Percentiles rank a stretch among this genome's conserved stretches.
Conservation (phyloP, 2,888 invertebrate species). For the Dioctria rufipes region DNA sequence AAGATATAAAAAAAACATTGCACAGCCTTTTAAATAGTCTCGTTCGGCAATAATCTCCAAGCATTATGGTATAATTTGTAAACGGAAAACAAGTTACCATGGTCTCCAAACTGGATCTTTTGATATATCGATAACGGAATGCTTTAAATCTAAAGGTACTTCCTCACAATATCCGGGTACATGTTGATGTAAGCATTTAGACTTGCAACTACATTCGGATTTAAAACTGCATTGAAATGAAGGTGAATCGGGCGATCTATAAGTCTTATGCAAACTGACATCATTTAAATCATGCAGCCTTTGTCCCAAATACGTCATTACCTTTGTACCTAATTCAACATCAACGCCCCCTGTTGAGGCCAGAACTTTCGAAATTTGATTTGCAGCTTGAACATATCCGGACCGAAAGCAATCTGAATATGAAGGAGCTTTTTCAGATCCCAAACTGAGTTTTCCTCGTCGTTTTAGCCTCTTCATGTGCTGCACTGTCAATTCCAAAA, state of each 20-base stretch:
- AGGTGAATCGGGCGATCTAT: slow-evolving; percentile 8
- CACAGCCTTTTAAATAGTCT: slow-evolving; percentile 32
- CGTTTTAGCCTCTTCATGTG: slow-evolving; percentile 85
- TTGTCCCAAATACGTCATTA: slow-evolving; percentile 92
- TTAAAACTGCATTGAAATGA: slow-evolving; percentile 5
- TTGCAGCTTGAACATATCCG: slow-evolving; percentile 91
- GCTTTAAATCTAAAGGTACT: slow-evolving; percentile 1
- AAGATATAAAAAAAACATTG: slow-evolving; percentile 31
- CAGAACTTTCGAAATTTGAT: slow-evolving; percentile 88
- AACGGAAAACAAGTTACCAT: slow-evolving; percentile 5
- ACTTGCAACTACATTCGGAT: neutral
- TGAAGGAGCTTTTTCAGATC: slow-evolving; percentile 75
- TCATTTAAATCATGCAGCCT: slow-evolving; percentile 76
- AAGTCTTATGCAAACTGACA: neutral
- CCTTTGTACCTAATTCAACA: slow-evolving; percentile 84
- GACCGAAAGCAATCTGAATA: slow-evolving; percentile 88
- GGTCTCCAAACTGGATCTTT: slow-evolving; percentile 41
- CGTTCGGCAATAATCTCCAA: neutral
- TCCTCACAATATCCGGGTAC: slow-evolving; percentile 7
- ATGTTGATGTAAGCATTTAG: neutral
- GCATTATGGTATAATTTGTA: no score
- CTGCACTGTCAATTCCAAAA: slow-evolving; percentile 88
- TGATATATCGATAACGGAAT: slow-evolving; percentile 31
- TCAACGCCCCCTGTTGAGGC: slow-evolving; percentile 87
- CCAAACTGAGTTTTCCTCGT: slow-evolving; percentile 75